phyloP scores from a whole-genome alignment of 2,797 vertebrate genomes.

The Sebastolobus alascanus region DNA sequence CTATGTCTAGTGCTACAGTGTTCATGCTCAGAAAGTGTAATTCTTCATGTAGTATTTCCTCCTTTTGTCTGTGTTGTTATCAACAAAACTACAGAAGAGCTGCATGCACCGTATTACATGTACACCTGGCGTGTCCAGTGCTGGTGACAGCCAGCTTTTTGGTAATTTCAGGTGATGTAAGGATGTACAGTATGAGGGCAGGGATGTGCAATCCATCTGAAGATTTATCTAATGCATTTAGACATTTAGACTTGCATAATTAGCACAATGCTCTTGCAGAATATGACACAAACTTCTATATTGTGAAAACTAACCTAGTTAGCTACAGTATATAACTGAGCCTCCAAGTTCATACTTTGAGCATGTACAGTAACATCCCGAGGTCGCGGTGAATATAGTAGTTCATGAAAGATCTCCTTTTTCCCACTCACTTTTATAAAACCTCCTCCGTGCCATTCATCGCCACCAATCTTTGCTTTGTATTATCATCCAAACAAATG shows the following conservation, averaged over 20 bases:
- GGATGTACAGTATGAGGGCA: slow-evolving; percentile 10
- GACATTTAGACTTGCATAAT: slow-evolving; percentile 7
- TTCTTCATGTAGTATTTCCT: slow-evolving; percentile 69
- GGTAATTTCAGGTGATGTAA: slow-evolving; percentile 28
- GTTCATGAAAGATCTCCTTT: slow-evolving; percentile 16
- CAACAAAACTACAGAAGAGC: slow-evolving; percentile 44
- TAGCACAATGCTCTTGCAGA: slow-evolving; percentile 6
- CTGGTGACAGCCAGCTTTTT: slow-evolving; percentile 5
- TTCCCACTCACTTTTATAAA: not conserved
- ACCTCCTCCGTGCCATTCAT: slow-evolving; percentile 11
- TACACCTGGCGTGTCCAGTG: slow-evolving; percentile 45
- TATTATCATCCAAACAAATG: slow-evolving; percentile 8
- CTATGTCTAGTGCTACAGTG: slow-evolving; percentile 75
- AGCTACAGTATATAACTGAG: not conserved
- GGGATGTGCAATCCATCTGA: slow-evolving; percentile 1
- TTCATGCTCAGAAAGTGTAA: slow-evolving; percentile 74
- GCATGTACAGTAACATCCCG: not conserved
- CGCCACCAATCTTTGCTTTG: slow-evolving; percentile 6
- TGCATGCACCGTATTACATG: slow-evolving; percentile 68
- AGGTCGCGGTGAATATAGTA: not conserved
- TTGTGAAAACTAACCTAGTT: slow-evolving; percentile 5
- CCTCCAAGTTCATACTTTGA: slow-evolving; percentile 3
- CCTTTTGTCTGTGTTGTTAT: slow-evolving; percentile 68
- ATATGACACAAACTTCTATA: not conserved
- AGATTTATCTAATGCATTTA: slow-evolving; percentile 1